Percentiles rank a stretch among this genome's conserved stretches.
phyloP scores from a whole-genome alignment of 1,140 invertebrate genomes.

The Euura saliciscinereae region DNA sequence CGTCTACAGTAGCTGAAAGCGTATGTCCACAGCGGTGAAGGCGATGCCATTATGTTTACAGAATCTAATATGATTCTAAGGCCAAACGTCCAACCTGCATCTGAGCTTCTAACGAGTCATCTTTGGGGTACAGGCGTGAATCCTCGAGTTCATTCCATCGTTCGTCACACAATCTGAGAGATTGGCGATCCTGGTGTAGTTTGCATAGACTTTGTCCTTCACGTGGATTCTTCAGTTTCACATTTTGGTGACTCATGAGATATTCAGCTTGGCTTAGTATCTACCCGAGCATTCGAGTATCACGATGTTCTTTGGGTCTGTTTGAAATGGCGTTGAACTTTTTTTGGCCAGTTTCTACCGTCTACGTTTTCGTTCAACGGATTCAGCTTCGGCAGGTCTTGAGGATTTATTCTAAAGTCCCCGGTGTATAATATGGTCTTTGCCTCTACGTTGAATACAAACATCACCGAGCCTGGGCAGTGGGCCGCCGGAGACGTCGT shows the following conservation, averaged over 20 bases:
- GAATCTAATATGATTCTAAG: constrained; percentile 22
- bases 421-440: constrained; percentile 70
- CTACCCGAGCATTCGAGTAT: constrained; percentile 60
- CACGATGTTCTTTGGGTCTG: constrained; percentile 56
- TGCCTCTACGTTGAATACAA: constrained; percentile 65
- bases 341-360: constrained; percentile 47
- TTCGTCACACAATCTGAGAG: constrained; percentile 53
- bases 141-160: constrained; percentile 41
- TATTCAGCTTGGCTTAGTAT: constrained; percentile 66
- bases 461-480: constrained; percentile 78
- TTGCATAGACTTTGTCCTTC: constrained; percentile 37
- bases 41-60: too few relatives aligned
- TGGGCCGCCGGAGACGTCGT: constrained; percentile 71
- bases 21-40: too few relatives aligned
- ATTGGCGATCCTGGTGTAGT: constrained; percentile 53
- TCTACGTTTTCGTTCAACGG: constrained; percentile 59
- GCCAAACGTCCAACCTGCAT: constrained; percentile 33
- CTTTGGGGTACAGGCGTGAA: constrained; percentile 56
- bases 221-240: constrained; percentile 65
- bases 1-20: too few relatives aligned
- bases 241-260: constrained; percentile 60
- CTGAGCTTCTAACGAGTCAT: constrained; percentile 21
- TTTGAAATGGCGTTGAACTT: constrained; percentile 60
- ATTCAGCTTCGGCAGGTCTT: constrained; percentile 63
- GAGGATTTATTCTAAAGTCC: constrained; percentile 68